phyloP scores from a whole-genome alignment of 30 jellyfish, hydroid and myxozoan genomes.

The Rhopilema esculentum region DNA sequence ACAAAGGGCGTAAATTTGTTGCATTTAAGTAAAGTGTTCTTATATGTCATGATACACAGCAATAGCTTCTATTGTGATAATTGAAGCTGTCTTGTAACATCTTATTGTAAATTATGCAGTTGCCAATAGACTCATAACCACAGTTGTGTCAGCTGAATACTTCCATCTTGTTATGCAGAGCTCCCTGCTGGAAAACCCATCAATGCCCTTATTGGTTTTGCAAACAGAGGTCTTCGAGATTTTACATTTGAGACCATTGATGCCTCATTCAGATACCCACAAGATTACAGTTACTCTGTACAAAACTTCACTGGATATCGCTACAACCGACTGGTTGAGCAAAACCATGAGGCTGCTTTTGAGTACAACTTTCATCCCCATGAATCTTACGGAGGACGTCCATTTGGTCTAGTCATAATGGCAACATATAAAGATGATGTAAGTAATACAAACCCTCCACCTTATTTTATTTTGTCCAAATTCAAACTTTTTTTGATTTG shows the following conservation, averaged over 20 bases:
- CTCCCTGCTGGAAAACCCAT: constrained; percentile 96
- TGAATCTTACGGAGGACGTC: constrained; percentile 95
- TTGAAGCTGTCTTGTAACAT: too few relatives aligned
- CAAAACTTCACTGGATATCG: constrained; percentile 92
- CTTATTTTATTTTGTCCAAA: too few relatives aligned
- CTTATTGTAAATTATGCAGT: too few relatives aligned
- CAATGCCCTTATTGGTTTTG: constrained; percentile 85
- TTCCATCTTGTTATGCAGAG: constrained; percentile 29
- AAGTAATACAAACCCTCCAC: constrained; percentile 35
- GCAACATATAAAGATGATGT: constrained; percentile 85
- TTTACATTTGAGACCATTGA: constrained; percentile 87
- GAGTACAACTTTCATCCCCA: constrained; percentile 90
- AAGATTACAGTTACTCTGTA: constrained; percentile 85
- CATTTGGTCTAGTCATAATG: constrained; percentile 82
- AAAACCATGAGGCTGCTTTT: constrained; percentile 81
- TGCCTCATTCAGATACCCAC: constrained; percentile 97
- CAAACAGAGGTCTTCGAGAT: constrained; percentile 86
- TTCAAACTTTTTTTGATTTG: too few relatives aligned
- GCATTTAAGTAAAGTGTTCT: too few relatives aligned
- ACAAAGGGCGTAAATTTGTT: too few relatives aligned
- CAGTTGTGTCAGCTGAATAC: too few relatives aligned
- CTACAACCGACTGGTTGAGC: constrained; percentile 70
- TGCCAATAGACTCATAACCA: too few relatives aligned
- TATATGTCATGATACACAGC: too few relatives aligned
- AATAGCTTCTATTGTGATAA: too few relatives aligned